Evolutionary conservation across 2,888 invertebrate species (phyloP), one percentile per base, ranked within the genome.

Genomic region (Polydrusus tereticollis): DNA sequence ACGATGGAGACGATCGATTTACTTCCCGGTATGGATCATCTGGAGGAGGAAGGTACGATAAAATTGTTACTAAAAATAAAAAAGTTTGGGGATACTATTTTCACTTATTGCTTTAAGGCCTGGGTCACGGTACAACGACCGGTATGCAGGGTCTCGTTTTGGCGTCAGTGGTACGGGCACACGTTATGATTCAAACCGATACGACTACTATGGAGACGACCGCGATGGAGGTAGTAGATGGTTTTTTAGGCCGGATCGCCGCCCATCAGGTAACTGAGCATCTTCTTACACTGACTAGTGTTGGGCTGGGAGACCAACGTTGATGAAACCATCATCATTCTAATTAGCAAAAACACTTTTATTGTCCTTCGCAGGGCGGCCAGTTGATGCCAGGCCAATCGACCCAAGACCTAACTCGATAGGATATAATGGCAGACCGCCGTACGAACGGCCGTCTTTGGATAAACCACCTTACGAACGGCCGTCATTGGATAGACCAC

Each of bases 151-250:
- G 83, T 60, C 52, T 14, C 23, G 74, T 18, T 73, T 65, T 21
- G 66, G 62, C 10, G 26, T 45, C 4, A 50, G 50, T 18, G 72
- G 68, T 12, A 63, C 55, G 14, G 69, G 69, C 0, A 73, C 50
- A 2, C 60, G 87, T 80, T 77, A 76, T 68, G 79, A 80, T 64
- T 75, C 71, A 14, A 71, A 68, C 18, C 45, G 73, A 14, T 55
- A 65, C 41, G 73, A 73, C 21, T 73, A 75, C 80, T 84, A 83
- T 58, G 84, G 83, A 4, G 85, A 84, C 73, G 83, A 83, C 7
- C 77, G 78, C 71, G 81, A 82, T 60, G 83, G 84, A 41, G 85
- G 85, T 7, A 83, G 78, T 67, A 77, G 80, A 75, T 85, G 82
- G 81, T 84, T 82, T 36, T 80, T 83, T 73, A 77, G 83, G 70